Conservation (phyloP, 2,113 vertebrate species). For the human region DNA sequence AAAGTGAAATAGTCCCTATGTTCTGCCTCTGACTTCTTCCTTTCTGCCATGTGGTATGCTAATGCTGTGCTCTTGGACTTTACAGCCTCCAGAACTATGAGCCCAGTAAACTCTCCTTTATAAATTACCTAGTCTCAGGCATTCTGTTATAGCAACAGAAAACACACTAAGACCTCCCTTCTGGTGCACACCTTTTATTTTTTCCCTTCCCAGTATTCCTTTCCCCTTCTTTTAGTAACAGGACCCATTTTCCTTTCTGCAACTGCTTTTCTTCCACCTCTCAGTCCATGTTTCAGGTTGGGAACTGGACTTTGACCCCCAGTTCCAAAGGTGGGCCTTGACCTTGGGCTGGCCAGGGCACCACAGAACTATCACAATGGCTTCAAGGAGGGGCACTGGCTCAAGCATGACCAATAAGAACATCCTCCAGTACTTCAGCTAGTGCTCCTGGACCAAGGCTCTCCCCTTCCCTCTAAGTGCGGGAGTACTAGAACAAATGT, state of each 20-base stretch:
- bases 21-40: neutral
- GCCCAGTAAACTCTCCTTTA: neutral
- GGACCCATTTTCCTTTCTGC: neutral
- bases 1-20: neutral
- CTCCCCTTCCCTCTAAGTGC: neutral
- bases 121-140: neutral
- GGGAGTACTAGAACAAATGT: neutral
- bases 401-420: rapidly evolving
- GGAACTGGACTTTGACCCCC: neutral
- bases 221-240: neutral
- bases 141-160: neutral
- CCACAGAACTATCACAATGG: neutral
- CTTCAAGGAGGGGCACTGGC: neutral
- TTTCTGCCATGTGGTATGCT: neutral
- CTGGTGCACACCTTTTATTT: neutral
- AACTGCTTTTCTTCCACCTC: neutral
- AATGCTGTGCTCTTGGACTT: neutral
- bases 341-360: neutral
- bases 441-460: neutral
- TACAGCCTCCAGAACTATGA: neutral
- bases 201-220: neutral
- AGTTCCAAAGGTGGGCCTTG: neutral
- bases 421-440: neutral
- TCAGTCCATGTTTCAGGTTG: neutral
- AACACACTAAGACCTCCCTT: neutral